These are phyloP conservation scores for Cyclophora albipunctata DNA, from an alignment of 2,888 invertebrate genomes.

Conservation along the genomic window DNA sequence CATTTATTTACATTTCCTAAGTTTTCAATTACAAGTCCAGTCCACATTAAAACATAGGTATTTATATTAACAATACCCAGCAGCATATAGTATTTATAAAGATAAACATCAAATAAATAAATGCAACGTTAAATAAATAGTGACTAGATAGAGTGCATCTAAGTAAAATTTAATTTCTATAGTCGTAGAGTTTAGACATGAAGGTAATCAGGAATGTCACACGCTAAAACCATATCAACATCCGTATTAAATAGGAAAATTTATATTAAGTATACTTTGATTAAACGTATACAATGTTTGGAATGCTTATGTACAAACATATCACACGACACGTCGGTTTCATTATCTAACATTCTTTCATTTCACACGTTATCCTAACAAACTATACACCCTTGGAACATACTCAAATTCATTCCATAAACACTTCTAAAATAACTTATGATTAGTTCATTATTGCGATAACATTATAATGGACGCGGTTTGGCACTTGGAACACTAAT, in stretches of 20 bases:
- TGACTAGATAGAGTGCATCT: constrained; percentile 24
- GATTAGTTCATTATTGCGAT: constrained; percentile 43
- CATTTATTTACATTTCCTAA: constrained; percentile 38
- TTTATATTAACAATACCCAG: constrained; percentile 10
- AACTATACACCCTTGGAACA: constrained; percentile 34
- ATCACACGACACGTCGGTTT: constrained; percentile 45
- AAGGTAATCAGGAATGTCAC: background rate
- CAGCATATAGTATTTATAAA: background rate
- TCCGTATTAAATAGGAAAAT: constrained; percentile 13
- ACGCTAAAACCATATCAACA: constrained; percentile 1
- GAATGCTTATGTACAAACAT: constrained; percentile 55
- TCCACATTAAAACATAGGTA: constrained; percentile 18
- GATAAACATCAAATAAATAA: constrained; percentile 19
- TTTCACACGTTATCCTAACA: constrained; percentile 25
- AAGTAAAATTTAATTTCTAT: constrained; percentile 7
- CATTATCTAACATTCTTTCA: constrained; percentile 10
- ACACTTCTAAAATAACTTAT: constrained; percentile 40
- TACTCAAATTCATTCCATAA: constrained; percentile 27
- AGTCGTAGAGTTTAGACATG: background rate
- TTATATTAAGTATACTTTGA: constrained; percentile 40
- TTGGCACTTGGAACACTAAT: constrained; percentile 51
- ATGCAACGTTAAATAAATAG: constrained; percentile 9
- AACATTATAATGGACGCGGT: constrained; percentile 60
- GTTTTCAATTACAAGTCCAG: constrained; percentile 25
- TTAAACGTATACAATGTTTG: constrained; percentile 55